Base-by-base conservation (phyloP, 2,113 vertebrate genomes). In the Eidolon helvum region DNA sequence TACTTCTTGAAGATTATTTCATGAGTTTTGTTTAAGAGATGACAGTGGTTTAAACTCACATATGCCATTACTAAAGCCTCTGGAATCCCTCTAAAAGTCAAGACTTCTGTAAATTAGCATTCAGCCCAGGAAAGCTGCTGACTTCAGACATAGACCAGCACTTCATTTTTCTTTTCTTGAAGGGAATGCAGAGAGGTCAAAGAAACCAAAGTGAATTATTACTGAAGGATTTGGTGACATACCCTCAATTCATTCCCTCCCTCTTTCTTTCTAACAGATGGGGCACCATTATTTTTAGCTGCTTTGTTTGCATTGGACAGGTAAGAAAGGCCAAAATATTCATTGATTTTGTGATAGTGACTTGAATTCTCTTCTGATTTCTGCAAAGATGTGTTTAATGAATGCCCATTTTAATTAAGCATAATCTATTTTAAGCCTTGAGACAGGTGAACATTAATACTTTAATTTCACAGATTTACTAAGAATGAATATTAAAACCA, bases 291-390 rank as follows among this genome's bases (percentile, higher is more conserved):
- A 99, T 99, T 96, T 99, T 99, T 95, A 99, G 99, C 72, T 88
- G 98, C 21, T 99, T 99, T 84, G 99, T 99, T 91, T 99, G 99
- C 96, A n/a, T 98, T 7, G 99, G 99, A 84, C 99, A 99, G 99
- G 99, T 99, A 96, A 97, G 98, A 61, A 80, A 80, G 53, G 35
- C 38, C 48, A 88, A 87, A 72, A 9, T 28, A 40, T 79, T 68
- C 83, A 38, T 19, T 69, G 40, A 61, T 86, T 53, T 48, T 35
- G 63, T 69, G 43, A 40, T 7, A 61, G 26, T 80, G 65, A 57
- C 26, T 87, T 68, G 53, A 85, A 82, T 88, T 95, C 75, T 90
- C 89, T 10, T 77, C 45, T 72, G 11, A 28, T 91, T 94, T 26
- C 12, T 24, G 50, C 30, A 83, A 69, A 65, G 18, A 63, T 86